Base-by-base conservation (phyloP, 2,888 invertebrate genomes). In the Pedicia rivosa region DNA sequence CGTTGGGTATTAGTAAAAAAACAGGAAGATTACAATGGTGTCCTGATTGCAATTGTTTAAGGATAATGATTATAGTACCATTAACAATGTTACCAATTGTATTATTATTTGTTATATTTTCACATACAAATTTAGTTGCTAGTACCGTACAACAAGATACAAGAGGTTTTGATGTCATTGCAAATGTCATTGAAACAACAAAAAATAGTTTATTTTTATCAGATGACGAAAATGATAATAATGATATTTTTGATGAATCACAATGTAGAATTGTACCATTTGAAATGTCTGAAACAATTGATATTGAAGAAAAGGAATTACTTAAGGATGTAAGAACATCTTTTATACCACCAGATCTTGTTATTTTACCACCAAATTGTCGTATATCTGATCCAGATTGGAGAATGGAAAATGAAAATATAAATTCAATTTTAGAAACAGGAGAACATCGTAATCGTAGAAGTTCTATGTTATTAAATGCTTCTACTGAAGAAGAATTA, bases 251-350 rank as follows among this genome's bases (percentile, higher is more conserved):
- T 3, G 47, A 52, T 0, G 46, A 51, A 3, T 46, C 48, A 7
- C 46, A 55, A 2, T 59, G 60, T 37, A 48, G 53, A 34, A 50
- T 53, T 1, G 53, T 55, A 33, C 51, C 51, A 10, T 54, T 53
- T 42, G 50, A 50, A 3, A 44, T 53, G 3, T 55, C 55, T 26
- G 48, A 48, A 33, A 50, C 48, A 3, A 36, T 53, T 17, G 59
- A 70, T 44, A 57, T 67, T 12, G 72, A 73, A 39, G 72, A 72
- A 40, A 59, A 69, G 36, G 68, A 71, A 32, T 59, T 74, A 1
- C 66, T 74, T 49, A 64, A 68, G 44, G 74, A 73, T 43, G 67
- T 70, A 36, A 65, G 68, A 32, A 76, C 75, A 1, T 74, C 73
- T 12, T 77, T 72, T 47, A 53, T 74, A 28, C 74, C 76, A 0